phyloP scores from a whole-genome alignment of 2,797 vertebrate genomes.

The Lepilemur septentrionalis region DNA sequence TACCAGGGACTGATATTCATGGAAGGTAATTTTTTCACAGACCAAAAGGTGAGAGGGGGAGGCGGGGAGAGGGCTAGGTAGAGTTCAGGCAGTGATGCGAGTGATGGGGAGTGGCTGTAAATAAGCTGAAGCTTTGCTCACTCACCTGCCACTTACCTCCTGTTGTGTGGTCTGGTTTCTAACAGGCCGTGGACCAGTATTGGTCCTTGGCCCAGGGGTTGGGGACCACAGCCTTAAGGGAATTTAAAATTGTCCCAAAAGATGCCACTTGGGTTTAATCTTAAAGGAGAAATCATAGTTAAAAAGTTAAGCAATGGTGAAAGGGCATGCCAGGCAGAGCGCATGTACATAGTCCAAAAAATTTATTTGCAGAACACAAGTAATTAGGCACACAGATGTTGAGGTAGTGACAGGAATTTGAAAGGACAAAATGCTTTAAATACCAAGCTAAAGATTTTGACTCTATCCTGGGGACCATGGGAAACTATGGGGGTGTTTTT shows the following conservation, averaged over 20 bases:
- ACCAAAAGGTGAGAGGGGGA: too few species aligned
- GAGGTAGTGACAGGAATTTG: background rate
- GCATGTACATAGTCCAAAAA: background rate
- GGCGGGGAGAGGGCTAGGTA: too few species aligned
- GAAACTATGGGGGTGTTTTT: background rate
- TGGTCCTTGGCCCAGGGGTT: too few species aligned
- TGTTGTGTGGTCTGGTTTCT: too few species aligned
- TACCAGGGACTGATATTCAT: too few species aligned
- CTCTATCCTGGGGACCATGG: background rate
- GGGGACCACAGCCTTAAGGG: background rate
- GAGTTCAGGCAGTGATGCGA: too few species aligned
- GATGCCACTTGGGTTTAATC: background rate
- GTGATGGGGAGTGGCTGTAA: too few species aligned
- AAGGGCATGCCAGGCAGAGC: background rate
- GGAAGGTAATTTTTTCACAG: too few species aligned
- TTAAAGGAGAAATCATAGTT: background rate
- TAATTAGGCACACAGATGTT: background rate
- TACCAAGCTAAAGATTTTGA: background rate
- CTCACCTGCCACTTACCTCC: too few species aligned
- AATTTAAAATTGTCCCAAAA: conserved; percentile 3
- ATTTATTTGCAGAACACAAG: background rate
- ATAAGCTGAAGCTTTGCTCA: too few species aligned
- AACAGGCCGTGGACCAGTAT: too few species aligned
- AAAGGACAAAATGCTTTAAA: background rate
- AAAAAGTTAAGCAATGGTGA: background rate